Evolutionary conservation across 2,113 vertebrate species (phyloP).

Genomic region (Danionella cerebrum): DNA sequence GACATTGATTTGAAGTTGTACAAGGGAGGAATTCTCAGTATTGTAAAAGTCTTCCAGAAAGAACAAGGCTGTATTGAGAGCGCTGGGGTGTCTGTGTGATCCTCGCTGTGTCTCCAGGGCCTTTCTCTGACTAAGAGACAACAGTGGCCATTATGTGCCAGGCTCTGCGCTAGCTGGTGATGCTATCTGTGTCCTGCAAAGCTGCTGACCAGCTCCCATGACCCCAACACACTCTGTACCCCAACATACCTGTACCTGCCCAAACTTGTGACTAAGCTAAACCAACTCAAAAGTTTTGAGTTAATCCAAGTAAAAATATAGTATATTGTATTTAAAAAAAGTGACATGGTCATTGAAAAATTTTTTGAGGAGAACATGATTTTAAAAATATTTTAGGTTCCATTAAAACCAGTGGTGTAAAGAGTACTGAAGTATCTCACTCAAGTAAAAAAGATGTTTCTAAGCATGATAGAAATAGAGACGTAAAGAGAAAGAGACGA

Average conservation of each 20-base stretch:
- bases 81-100: conserved; percentile 16
- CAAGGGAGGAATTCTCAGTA: conserved; percentile 19
- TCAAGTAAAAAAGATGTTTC: too few relatives aligned
- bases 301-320: too few relatives aligned
- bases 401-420: too few relatives aligned
- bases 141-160: conserved; percentile 23
- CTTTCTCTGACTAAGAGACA: conserved; percentile 20
- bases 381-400: too few relatives aligned
- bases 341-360: too few relatives aligned
- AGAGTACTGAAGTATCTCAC: too few relatives aligned
- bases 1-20: not conserved
- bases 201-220: conserved; percentile 14
- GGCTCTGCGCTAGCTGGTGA: conserved; percentile 7
- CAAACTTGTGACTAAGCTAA: not conserved
- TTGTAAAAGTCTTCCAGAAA: conserved; percentile 13
- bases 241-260: not conserved
- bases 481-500: too few relatives aligned
- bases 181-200: conserved; percentile 17
- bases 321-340: too few relatives aligned
- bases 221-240: not conserved
- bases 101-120: conserved; percentile 4
- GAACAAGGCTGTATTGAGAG: conserved; percentile 7
- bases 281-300: too few relatives aligned
- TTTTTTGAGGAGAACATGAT: too few relatives aligned
- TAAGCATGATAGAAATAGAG: too few relatives aligned